phyloP scores from a whole-genome alignment of 2,113 vertebrate species.

The Otus sunia region DNA sequence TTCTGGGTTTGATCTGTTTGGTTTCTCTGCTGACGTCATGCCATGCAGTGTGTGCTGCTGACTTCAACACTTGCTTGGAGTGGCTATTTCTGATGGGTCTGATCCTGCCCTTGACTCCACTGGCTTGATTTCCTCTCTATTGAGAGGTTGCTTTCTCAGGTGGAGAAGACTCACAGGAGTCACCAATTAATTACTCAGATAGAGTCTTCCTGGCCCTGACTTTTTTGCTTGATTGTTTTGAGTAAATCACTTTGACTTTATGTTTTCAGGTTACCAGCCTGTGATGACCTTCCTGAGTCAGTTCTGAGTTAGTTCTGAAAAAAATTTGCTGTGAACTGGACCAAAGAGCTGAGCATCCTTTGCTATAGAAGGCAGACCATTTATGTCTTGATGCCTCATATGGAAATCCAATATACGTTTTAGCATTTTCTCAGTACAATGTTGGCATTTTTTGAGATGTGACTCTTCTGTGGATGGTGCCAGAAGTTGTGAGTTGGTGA shows the following conservation, averaged over 20 bases:
- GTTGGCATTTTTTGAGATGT: neutral
- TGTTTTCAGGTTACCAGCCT: neutral
- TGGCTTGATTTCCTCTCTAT: neutral
- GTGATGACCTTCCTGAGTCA: neutral
- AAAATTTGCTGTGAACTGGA: neutral
- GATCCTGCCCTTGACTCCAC: neutral
- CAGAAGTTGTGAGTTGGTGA: neutral
- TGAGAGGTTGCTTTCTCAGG: neutral
- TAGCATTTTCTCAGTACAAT: neutral
- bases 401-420: neutral
- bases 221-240: neutral
- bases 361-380: neutral
- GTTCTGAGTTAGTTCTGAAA: neutral
- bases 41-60: neutral
- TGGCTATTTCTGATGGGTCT: neutral
- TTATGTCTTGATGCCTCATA: neutral
- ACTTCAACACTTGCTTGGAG: neutral
- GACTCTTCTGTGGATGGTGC: fast-evolving
- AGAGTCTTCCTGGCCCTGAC: neutral
- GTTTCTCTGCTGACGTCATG: neutral
- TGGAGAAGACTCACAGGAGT: neutral
- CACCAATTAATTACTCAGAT: neutral
- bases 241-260: neutral
- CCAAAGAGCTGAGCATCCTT: neutral
- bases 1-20: neutral